Base-by-base conservation (phyloP, 1,140 invertebrate genomes). In the Chelonus insularis region DNA sequence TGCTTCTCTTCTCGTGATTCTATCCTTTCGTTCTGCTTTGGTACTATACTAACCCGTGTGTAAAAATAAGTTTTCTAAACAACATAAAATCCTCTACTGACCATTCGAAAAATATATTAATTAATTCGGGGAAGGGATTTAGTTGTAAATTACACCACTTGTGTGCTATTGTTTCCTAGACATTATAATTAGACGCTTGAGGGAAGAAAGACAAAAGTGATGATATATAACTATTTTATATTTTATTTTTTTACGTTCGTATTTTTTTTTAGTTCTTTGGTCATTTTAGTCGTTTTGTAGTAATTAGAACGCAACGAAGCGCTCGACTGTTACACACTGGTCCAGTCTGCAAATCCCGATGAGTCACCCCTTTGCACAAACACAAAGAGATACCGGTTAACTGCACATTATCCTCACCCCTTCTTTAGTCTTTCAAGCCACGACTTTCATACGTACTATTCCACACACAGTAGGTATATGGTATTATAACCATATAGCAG, bases 11-110 rank as follows among this genome's bases (percentile, higher is more conserved):
- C 45, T 36, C 16, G 57, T 14, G 16, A 4, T 29, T 29, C 25
- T 29, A 70, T 75, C 71, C 73, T 69, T 71, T 73, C 70, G 67
- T 62, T 60, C 62, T 20, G 54, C 52, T 18, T 56, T 45, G 65
- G 57, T 59, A 47, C 54, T 57, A 60, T 74, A 75, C 74, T 77
- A 77, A 73, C 75, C 69, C 68, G 70, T 67, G 71, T 71, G 69
- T 70, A 72, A 77, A 75, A 71, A 64, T 61, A 65, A 71, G 70
- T 63, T 71, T n/a, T 69, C 69, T 69, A 68, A 69, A 69, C 71
- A 63, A 69, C 67, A 65, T 4, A 29, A 68, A 69, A 69, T 68
- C 64, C 64, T 60, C 59, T 75, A 76, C 71, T 64, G 66, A 62
- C 67, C 63, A 59, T 63, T 57, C 68, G 62, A 65, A 73, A 69